Evolutionary conservation across 2,888 invertebrate species (phyloP), one percentile per base, ranked within the genome.

Genomic region (Tillus elongatus): DNA sequence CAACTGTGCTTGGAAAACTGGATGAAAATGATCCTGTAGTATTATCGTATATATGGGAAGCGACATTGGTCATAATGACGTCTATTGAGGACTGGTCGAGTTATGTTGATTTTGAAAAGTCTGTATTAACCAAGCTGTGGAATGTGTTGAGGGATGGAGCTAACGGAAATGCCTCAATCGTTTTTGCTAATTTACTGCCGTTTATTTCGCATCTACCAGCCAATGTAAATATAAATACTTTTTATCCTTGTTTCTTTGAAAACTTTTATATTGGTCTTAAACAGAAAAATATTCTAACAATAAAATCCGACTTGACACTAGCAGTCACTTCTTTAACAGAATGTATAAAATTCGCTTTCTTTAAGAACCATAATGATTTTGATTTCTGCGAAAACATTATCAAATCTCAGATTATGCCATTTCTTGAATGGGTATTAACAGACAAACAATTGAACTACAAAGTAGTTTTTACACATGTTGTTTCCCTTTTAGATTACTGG

Each of bases 171-270:
- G 86, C 88, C 4, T 66, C 71, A 35, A 70, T 75, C 4, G 73
- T 90, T 48, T 79, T 77, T 41, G 82, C 82, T 12, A 77, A 82
- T 61, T 61, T 92, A 37, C 65, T 89, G 37, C 87, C 88, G 6
- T 69, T 92, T 42, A 57, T 92, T 32, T 82, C 84, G 2, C 72
- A 76, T 50, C 79, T 82, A 3, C 61, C 65, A 11, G 67, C 72
- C 13, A 50, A 71, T 36, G 60, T 69, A 37, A 60, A 70, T 32
- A 65, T 69, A 13, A 63, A 64, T 15, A 64, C 69, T 11, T 79
- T 86, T 50, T 79, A 79, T 49, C 58, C 62, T 6, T 69, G 71
- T 32, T 81, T 88, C 56, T 84, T 90, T 57, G 69, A 71, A 28
- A 79, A 80, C 30, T 41, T 56, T 53, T 40, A 48, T 59, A 58